Conservation (phyloP, 2,888 invertebrate genomes). For the Lepidonotus clava region DNA sequence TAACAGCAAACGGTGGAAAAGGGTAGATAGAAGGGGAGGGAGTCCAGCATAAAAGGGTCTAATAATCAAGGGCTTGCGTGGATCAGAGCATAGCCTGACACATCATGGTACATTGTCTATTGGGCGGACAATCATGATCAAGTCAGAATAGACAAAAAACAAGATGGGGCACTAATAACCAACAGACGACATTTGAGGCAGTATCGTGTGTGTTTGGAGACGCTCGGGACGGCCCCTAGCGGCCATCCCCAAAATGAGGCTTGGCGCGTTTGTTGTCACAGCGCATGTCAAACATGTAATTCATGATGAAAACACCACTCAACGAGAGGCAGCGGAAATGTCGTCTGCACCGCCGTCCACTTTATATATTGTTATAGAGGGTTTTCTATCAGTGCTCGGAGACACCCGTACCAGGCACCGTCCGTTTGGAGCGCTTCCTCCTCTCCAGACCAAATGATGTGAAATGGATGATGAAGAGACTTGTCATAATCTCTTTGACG, state of each 20-base stretch:
- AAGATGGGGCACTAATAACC: slow-evolving; percentile 13
- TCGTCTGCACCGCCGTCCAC: not conserved
- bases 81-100: not conserved
- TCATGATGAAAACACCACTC: slow-evolving; percentile 46
- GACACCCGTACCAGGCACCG: slow-evolving; percentile 16
- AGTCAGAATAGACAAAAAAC: not conserved
- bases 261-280: slow-evolving; percentile 28
- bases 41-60: not conserved
- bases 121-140: slow-evolving; percentile 40
- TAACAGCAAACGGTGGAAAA: not conserved
- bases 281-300: slow-evolving; percentile 46
- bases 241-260: slow-evolving; percentile 18
- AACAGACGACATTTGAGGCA: slow-evolving; percentile 25
- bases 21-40: not conserved
- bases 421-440: not conserved
- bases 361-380: slow-evolving; percentile 28
- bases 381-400: slow-evolving; percentile 1
- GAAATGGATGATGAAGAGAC: slow-evolving; percentile 22
- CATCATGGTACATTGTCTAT: slow-evolving; percentile 23
- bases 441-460: not conserved
- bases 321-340: slow-evolving; percentile 1
- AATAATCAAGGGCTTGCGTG: not conserved
- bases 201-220: slow-evolving; percentile 47
- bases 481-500: slow-evolving; percentile 27
- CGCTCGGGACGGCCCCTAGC: slow-evolving; percentile 35